Conservation (phyloP, 2,113 vertebrate genomes). For the Poeciliopsis prolifica region DNA sequence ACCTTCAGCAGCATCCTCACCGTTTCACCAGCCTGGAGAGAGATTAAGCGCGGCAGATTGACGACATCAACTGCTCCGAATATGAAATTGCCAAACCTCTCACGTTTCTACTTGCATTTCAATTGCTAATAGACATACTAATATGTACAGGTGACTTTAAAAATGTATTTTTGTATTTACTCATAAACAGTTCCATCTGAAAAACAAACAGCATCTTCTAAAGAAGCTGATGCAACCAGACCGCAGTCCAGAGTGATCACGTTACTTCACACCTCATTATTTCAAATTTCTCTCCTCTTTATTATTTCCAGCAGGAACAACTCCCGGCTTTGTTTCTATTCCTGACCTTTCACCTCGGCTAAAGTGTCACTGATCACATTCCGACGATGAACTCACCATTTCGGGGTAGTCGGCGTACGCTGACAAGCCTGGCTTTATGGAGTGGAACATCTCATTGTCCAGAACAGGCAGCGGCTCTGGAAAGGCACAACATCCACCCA, state of each 20-base stretch:
- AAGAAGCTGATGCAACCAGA: too few species aligned
- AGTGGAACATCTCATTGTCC: conserved; percentile 94
- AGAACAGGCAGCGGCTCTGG: conserved; percentile 83
- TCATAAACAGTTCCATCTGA: too few species aligned
- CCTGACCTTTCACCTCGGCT: conserved; percentile 16
- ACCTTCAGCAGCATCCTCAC: conserved; percentile 86
- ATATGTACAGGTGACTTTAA: too few species aligned
- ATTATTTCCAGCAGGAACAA: conserved; percentile 34
- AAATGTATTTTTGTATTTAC: too few species aligned
- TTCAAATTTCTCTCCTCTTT: conserved; percentile 31
- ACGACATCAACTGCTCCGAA: too few species aligned
- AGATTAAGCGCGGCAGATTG: neutral
- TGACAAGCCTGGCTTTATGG: conserved; percentile 93
- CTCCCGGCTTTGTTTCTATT: neutral
- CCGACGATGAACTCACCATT: conserved; percentile 80
- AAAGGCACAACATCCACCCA: conserved; percentile 40
- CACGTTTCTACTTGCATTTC: too few species aligned
- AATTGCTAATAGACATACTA: too few species aligned
- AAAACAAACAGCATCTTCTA: too few species aligned
- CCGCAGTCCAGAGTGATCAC: too few species aligned
- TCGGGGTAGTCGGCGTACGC: conserved; percentile 90
- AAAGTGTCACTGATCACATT: conserved; percentile 28
- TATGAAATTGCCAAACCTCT: too few species aligned
- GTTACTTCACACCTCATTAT: neutral
- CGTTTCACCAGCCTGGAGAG: conserved; percentile 83